Conservation (phyloP, 2,113 vertebrate species). For the Circaetus gallicus region DNA sequence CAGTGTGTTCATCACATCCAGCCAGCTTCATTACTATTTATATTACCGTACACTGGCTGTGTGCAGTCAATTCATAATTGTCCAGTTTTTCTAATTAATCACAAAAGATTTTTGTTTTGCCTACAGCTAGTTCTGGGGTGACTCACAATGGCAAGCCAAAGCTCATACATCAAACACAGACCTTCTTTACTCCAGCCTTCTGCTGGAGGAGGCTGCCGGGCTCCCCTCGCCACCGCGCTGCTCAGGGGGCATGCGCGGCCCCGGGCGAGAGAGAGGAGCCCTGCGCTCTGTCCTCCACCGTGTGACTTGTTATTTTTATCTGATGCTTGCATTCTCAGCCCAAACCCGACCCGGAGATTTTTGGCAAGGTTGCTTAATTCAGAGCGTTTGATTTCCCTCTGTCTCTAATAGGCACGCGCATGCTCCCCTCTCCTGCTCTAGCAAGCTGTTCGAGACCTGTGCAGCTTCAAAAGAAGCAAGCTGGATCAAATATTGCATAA, state of each 20-base stretch:
- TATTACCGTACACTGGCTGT: slow-evolving; percentile 78
- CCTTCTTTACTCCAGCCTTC: slow-evolving; percentile 74
- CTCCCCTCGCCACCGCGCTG: slow-evolving; percentile 17
- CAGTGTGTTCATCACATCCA: slow-evolving; percentile 62
- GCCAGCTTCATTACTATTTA: slow-evolving; percentile 84
- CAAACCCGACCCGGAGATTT: slow-evolving; percentile 67
- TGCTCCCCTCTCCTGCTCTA: not conserved
- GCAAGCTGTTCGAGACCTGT: not conserved
- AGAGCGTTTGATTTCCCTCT: slow-evolving; percentile 3
- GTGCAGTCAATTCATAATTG: slow-evolving; percentile 87
- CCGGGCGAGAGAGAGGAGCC: slow-evolving; percentile 71
- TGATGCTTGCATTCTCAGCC: slow-evolving; percentile 77
- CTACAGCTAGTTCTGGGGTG: slow-evolving; percentile 84
- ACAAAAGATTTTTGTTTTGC: slow-evolving; percentile 92
- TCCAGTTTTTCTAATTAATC: slow-evolving; percentile 93
- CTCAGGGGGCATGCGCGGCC: slow-evolving; percentile 75
- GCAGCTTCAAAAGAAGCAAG: not conserved
- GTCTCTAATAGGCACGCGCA: not conserved
- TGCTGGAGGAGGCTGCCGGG: slow-evolving; percentile 69
- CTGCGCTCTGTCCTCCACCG: slow-evolving; percentile 77
- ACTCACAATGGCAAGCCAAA: slow-evolving; percentile 84
- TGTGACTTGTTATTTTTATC: slow-evolving; percentile 91
- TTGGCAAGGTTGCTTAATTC: slow-evolving; percentile 54
- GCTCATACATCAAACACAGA: slow-evolving; percentile 86
- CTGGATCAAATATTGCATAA: not conserved